Conservation (phyloP, 2,113 vertebrate species). For the Fulica atra region DNA sequence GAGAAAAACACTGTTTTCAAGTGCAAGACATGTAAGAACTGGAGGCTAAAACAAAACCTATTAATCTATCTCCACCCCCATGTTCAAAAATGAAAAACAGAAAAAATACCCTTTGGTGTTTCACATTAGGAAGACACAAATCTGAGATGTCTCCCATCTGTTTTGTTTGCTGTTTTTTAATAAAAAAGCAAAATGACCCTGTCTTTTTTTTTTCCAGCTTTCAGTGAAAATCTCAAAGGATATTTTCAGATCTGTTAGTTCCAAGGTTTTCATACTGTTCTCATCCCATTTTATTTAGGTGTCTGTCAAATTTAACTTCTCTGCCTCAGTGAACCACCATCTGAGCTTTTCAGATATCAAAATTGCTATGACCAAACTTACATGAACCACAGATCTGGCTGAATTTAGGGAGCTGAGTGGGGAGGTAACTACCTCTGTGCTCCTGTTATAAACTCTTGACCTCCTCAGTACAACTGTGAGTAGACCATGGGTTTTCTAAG, state of each 20-base stretch:
- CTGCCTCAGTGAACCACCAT: not conserved
- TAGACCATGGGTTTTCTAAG: not conserved
- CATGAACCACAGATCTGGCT: not conserved
- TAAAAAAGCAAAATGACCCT: not conserved
- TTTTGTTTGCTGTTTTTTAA: slow-evolving; percentile 8
- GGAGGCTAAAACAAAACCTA: slow-evolving; percentile 51
- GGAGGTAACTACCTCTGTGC: not conserved
- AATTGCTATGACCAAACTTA: not conserved
- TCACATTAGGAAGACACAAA: slow-evolving; percentile 15
- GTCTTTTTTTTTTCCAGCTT: not conserved
- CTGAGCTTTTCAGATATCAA: not conserved
- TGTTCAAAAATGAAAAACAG: slow-evolving; percentile 39
- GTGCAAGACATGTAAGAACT: slow-evolving; percentile 36
- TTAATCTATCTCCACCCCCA: slow-evolving; percentile 48
- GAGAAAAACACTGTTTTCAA: slow-evolving; percentile 53
- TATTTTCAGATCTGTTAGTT: not conserved
- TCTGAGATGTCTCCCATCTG: slow-evolving; percentile 30
- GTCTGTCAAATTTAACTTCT: not conserved
- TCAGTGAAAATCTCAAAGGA: not conserved
- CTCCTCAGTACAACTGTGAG: not conserved
- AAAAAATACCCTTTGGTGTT: slow-evolving; percentile 45
- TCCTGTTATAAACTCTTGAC: not conserved
- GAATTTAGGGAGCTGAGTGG: not conserved
- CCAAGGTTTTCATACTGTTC: not conserved
- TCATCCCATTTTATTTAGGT: not conserved